A percentile compares a stretch with the other conserved stretches of the same genome.
These are phyloP conservation scores for Plotosus lineatus DNA, from an alignment of 2,113 vertebrate genomes.

Conservation along the genomic window DNA sequence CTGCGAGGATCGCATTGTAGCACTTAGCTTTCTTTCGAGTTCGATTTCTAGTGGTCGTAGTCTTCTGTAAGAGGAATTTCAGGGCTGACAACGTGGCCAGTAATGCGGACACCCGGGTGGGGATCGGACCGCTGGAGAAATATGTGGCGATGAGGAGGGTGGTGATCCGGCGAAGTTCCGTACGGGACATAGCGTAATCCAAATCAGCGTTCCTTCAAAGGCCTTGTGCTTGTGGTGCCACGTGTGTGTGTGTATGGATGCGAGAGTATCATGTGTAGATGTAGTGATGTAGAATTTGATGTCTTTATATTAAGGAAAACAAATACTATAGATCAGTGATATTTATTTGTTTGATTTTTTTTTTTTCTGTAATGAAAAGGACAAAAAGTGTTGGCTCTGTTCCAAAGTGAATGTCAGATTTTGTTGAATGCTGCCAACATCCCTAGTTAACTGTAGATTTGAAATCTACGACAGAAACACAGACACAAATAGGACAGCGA, in stretches of 20 bases:
- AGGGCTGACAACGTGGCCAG: slow-evolving; percentile 42
- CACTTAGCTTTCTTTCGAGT: slow-evolving; percentile 46
- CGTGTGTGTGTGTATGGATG: slow-evolving; percentile 65
- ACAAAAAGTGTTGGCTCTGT: slow-evolving; percentile 61
- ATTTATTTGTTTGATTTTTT: slow-evolving; percentile 56
- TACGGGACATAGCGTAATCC: slow-evolving; percentile 39
- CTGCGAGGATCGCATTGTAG: slow-evolving; percentile 39
- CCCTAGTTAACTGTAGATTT: slow-evolving; percentile 65
- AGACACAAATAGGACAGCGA: slow-evolving; percentile 76
- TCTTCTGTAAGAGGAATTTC: slow-evolving; percentile 40
- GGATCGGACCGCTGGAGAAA: slow-evolving; percentile 28
- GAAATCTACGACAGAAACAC: slow-evolving; percentile 66
- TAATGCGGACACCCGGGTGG: slow-evolving; percentile 40
- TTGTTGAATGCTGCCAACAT: slow-evolving; percentile 63
- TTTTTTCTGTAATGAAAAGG: slow-evolving; percentile 60
- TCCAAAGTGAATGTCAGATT: slow-evolving; percentile 65
- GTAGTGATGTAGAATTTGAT: slow-evolving; percentile 67
- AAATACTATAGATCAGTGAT: slow-evolving; percentile 52
- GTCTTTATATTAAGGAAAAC: slow-evolving; percentile 58
- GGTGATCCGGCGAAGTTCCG: too few relatives aligned
- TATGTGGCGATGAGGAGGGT: slow-evolving; percentile 4
- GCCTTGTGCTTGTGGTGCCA: slow-evolving; percentile 57
- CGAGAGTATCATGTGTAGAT: slow-evolving; percentile 58
- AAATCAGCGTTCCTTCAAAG: slow-evolving; percentile 51
- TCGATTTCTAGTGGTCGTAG: neutral